Evolutionary conservation across 92 coral and sea anemone species (phyloP).

Genomic region (Muricea muricata): DNA sequence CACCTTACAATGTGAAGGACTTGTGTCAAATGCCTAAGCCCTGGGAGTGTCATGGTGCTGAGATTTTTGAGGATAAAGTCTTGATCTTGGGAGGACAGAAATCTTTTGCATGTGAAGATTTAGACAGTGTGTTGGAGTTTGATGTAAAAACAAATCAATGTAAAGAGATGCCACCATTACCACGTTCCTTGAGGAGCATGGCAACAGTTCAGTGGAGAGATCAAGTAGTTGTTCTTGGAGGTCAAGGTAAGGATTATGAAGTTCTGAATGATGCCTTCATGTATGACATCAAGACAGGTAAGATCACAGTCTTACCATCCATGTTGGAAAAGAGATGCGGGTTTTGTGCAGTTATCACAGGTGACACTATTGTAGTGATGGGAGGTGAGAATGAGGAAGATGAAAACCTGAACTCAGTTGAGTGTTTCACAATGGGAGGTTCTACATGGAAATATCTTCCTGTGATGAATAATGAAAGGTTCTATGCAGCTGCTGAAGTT

Average conservation of each 20-base stretch:
- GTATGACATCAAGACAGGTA: conserved; percentile 12
- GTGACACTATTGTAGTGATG: neutral
- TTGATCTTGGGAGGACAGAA: neutral
- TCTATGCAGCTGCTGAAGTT: neutral
- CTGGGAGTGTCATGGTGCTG: neutral
- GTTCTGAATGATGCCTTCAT: neutral
- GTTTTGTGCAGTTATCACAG: neutral
- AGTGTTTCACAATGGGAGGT: conserved; percentile 5
- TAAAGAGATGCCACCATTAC: neutral
- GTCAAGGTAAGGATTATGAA: neutral
- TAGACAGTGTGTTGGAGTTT: conserved; percentile 13
- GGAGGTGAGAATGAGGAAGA: neutral
- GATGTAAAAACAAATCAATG: neutral
- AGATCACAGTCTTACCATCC: conserved; percentile 4
- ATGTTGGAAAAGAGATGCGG: neutral
- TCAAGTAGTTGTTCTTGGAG: conserved; percentile 10
- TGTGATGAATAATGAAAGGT: neutral
- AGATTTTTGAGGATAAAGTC: neutral
- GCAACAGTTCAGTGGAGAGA: conserved; percentile 13
- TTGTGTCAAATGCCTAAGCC: neutral
- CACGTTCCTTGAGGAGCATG: neutral
- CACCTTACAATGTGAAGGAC: neutral
- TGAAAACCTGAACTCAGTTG: neutral
- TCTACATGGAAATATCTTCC: conserved; percentile 14
- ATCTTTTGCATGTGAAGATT: neutral